Conservation (phyloP, 2,888 invertebrate genomes). For the Drosophila aldrichi region DNA sequence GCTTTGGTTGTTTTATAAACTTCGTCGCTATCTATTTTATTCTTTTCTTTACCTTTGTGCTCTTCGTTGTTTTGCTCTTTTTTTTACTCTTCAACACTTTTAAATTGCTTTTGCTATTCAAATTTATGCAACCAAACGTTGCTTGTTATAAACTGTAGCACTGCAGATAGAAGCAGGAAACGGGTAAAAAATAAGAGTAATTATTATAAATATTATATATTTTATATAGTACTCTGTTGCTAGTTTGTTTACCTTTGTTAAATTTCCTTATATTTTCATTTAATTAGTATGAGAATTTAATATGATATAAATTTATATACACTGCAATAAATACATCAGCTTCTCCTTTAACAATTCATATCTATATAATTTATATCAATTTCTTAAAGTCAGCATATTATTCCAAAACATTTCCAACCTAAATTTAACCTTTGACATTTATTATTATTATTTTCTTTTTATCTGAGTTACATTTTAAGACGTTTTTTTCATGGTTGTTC, state of each 20-base stretch:
- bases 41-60: background rate
- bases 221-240: no score
- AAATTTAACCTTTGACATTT: background rate
- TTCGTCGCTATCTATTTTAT: background rate
- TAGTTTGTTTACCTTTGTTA: no score
- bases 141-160: conserved; percentile 7
- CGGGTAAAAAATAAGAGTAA: conserved; percentile 13
- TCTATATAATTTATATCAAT: no score
- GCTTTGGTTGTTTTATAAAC: background rate
- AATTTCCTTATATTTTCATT: background rate
- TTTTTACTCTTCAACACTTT: conserved; percentile 12
- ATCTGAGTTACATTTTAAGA: background rate
- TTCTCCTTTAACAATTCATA: no score
- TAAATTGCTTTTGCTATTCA: conserved; percentile 46
- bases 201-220: background rate
- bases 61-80: background rate
- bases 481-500: conserved; percentile 11
- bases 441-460: background rate
- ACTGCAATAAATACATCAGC: no score
- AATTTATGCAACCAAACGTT: conserved; percentile 33
- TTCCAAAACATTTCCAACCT: background rate
- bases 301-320: no score
- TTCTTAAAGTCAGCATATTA: no score
- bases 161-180: background rate
- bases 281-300: no score